phyloP scores from a whole-genome alignment of 1,140 invertebrate species.

The Bombus breviceps region DNA sequence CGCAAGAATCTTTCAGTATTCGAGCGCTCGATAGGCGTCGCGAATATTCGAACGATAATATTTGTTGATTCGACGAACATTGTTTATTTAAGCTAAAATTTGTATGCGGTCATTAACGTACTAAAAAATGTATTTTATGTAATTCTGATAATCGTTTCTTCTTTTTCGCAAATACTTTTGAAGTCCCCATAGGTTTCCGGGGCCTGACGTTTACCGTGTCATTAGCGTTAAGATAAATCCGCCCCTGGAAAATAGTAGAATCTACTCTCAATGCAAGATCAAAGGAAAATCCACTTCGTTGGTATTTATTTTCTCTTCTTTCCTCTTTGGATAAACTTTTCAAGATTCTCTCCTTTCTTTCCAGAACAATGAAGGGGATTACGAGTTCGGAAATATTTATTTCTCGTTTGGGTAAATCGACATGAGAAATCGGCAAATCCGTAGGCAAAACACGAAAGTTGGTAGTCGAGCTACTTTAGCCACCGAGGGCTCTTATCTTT shows the following conservation, averaged over 20 bases:
- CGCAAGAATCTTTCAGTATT: too few relatives aligned
- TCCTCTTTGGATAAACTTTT: background rate
- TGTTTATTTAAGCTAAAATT: too few relatives aligned
- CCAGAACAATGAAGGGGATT: background rate
- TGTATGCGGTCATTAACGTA: too few relatives aligned
- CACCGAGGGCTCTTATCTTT: constrained; percentile 23
- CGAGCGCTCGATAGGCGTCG: too few relatives aligned
- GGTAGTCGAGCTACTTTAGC: constrained; percentile 12
- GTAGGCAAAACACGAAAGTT: constrained; percentile 1
- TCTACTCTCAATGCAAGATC: background rate
- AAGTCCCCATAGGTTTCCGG: too few relatives aligned
- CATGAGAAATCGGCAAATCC: background rate
- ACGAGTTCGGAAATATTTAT: constrained; percentile 8
- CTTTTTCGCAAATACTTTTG: too few relatives aligned
- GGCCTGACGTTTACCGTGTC: too few relatives aligned
- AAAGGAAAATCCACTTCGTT: background rate
- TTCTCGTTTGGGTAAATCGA: background rate
- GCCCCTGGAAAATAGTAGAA: background rate
- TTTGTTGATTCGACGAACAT: too few relatives aligned
- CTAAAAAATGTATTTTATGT: too few relatives aligned
- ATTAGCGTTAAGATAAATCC: too few relatives aligned
- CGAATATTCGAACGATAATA: too few relatives aligned
- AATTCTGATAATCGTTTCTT: too few relatives aligned
- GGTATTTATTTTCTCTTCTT: background rate
- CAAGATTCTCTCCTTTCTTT: background rate